phyloP scores from a whole-genome alignment of 2,888 invertebrate genomes.

The Monochamus alternatus region DNA sequence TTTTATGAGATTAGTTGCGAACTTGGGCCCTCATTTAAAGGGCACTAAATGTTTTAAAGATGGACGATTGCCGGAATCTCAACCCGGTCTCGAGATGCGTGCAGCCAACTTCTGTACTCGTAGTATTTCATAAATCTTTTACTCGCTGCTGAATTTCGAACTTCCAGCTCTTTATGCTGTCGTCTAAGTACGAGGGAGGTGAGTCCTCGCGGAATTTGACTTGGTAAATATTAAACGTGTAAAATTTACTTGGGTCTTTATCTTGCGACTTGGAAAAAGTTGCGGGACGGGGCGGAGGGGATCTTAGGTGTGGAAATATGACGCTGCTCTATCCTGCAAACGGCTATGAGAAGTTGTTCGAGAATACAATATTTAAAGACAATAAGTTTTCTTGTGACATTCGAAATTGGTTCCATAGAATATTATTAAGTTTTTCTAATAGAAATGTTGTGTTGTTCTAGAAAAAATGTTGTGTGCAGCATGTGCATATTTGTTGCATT shows the following conservation, averaged over 20 bases:
- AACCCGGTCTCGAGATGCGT: background rate
- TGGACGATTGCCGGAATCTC: conserved; percentile 17
- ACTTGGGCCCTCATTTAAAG: conserved; percentile 41
- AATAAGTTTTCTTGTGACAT: too few relatives aligned
- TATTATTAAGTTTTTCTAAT: too few relatives aligned
- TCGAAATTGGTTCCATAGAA: too few relatives aligned
- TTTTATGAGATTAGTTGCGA: conserved; percentile 49
- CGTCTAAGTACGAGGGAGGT: background rate
- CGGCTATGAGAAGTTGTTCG: too few relatives aligned
- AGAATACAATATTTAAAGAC: too few relatives aligned
- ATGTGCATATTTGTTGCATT: too few relatives aligned
- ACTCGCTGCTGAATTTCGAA: background rate
- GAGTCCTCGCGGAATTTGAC: background rate
- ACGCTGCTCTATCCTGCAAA: too few relatives aligned
- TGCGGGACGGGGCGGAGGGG: too few relatives aligned
- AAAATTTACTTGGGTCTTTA: background rate
- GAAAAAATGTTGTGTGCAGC: too few relatives aligned
- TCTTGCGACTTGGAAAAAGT: background rate
- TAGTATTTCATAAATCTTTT: conserved; percentile 11
- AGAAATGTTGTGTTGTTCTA: too few relatives aligned
- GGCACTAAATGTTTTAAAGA: conserved; percentile 35
- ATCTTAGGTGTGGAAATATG: too few relatives aligned
- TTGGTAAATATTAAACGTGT: conserved; percentile 8
- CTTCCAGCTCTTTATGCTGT: background rate
- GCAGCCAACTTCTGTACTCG: background rate